Conservation (phyloP, 2,797 vertebrate genomes). For the Parotocinclus haroldoi region DNA sequence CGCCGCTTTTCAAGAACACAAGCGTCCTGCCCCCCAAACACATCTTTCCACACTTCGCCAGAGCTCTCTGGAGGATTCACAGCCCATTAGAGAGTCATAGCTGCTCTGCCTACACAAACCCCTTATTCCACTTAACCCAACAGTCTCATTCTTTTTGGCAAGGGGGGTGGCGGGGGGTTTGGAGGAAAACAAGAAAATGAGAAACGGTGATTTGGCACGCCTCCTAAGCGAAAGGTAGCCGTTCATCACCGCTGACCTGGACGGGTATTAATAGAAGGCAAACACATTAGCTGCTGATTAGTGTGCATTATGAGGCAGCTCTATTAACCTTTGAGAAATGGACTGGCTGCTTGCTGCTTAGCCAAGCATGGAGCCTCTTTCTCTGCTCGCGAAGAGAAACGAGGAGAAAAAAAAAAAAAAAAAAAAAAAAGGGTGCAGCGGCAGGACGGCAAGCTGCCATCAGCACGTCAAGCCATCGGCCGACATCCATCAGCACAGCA, state of each 20-base stretch:
- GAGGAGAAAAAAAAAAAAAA: too few relatives aligned
- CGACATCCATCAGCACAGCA: too few relatives aligned
- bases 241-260: conserved; percentile 55
- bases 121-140: conserved; percentile 36
- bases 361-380: conserved; percentile 55
- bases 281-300: conserved; percentile 69
- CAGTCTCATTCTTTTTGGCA: conserved; percentile 2
- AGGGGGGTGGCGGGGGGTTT: conserved; percentile 3
- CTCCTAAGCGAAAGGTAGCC: conserved; percentile 51
- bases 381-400: conserved; percentile 38
- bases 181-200: conserved; percentile 31
- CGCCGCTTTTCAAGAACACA: conserved; percentile 43
- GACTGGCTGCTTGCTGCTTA: conserved; percentile 55
- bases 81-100: conserved; percentile 41
- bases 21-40: conserved; percentile 30
- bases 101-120: conserved; percentile 14
- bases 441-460: conserved; percentile 68
- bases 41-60: conserved; percentile 46
- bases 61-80: conserved; percentile 32
- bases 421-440: conserved; percentile 48
- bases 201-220: conserved; percentile 18
- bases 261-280: conserved; percentile 56
- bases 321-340: conserved; percentile 70
- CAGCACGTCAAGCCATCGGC: conserved; percentile 72
- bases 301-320: conserved; percentile 60